phyloP scores from a whole-genome alignment of 2,797 vertebrate species.

The Coracias cyanogaster region DNA sequence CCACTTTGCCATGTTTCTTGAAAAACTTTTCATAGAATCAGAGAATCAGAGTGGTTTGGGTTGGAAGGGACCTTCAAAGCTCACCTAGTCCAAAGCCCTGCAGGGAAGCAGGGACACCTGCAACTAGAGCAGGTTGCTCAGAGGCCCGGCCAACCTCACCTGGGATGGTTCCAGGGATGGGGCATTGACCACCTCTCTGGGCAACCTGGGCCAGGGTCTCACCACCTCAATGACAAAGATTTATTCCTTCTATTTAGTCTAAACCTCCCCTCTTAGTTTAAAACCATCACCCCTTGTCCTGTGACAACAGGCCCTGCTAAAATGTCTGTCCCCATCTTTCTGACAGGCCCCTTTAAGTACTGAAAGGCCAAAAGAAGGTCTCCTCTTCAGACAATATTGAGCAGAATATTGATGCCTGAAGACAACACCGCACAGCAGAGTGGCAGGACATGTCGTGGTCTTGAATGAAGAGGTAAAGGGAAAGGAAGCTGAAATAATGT shows the following conservation, averaged over 20 bases:
- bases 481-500: neutral
- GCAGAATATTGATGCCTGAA: neutral
- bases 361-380: neutral
- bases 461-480: neutral
- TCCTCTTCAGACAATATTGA: neutral
- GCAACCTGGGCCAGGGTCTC: neutral
- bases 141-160: neutral
- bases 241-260: neutral
- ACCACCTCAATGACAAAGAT: neutral
- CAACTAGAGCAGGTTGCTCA: neutral
- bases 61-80: neutral
- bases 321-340: neutral
- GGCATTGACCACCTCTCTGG: neutral
- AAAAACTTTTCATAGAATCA: neutral
- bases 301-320: neutral
- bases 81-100: neutral
- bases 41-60: neutral
- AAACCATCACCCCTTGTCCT: neutral
- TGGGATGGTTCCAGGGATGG: neutral
- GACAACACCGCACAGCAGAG: neutral
- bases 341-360: neutral
- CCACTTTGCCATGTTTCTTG: neutral
- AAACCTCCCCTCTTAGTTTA: neutral
- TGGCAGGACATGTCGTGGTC: neutral
- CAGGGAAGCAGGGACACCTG: neutral